Conservation (phyloP, 2,888 invertebrate genomes). For the Oeneis ivallda region DNA sequence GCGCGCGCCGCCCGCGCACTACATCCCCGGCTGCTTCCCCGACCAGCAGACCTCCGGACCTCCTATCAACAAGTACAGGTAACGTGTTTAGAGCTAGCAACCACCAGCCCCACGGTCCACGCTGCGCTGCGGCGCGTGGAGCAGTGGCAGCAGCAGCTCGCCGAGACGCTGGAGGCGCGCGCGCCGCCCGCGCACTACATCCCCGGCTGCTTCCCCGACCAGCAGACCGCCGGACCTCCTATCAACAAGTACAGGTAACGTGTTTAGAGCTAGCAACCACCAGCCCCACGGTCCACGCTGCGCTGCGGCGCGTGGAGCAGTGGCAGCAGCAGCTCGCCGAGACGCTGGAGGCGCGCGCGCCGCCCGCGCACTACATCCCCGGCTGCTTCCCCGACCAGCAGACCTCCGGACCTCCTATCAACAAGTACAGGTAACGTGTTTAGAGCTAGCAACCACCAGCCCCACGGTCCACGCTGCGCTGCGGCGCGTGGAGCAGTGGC, state of each 20-base stretch:
- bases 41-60: constrained; percentile 89
- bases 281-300: constrained; percentile 95
- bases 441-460: constrained; percentile 96
- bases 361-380: constrained; percentile 93
- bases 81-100: constrained; percentile 92
- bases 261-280: constrained; percentile 93
- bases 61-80: constrained; percentile 95
- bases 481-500: constrained; percentile 94
- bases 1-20: constrained; percentile 91
- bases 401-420: constrained; percentile 90
- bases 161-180: constrained; percentile 88
- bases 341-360: constrained; percentile 88
- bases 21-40: constrained; percentile 94
- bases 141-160: constrained; percentile 93
- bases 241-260: constrained; percentile 97
- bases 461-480: constrained; percentile 95
- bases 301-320: constrained; percentile 90
- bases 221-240: constrained; percentile 87
- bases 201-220: constrained; percentile 94
- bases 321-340: constrained; percentile 94
- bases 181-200: constrained; percentile 94
- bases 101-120: constrained; percentile 96
- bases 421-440: constrained; percentile 91
- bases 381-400: constrained; percentile 92
- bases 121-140: constrained; percentile 91